phyloP scores from a whole-genome alignment of 2,113 vertebrate genomes.

The Arothron firmamentum region DNA sequence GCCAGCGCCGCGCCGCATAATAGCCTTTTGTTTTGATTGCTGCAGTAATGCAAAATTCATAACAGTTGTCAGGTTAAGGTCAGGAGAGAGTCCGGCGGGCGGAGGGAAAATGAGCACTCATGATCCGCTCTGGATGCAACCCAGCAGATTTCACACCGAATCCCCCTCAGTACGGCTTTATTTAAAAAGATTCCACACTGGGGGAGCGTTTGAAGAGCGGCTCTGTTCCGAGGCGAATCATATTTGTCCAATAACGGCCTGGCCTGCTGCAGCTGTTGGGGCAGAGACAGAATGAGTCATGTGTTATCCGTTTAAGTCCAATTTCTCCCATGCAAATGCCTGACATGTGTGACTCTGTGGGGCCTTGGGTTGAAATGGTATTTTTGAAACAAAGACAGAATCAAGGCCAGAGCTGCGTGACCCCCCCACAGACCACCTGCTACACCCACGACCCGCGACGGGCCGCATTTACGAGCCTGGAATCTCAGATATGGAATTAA shows the following conservation, averaged over 20 bases:
- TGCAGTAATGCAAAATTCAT: slow-evolving; percentile 55
- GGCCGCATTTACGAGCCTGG: slow-evolving; percentile 23
- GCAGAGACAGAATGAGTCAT: slow-evolving; percentile 62
- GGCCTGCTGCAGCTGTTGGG: slow-evolving; percentile 66
- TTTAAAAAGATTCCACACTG: slow-evolving; percentile 63
- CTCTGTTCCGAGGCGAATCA: slow-evolving; percentile 62
- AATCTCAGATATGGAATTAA: slow-evolving; percentile 22
- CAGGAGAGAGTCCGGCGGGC: slow-evolving; percentile 2
- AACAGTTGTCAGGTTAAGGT: slow-evolving; percentile 64
- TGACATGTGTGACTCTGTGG: slow-evolving; percentile 66
- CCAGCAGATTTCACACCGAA: slow-evolving; percentile 61
- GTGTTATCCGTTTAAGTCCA: slow-evolving; percentile 69
- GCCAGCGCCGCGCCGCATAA: slow-evolving; percentile 41
- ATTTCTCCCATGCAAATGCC: slow-evolving; percentile 68
- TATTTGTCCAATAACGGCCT: slow-evolving; percentile 69
- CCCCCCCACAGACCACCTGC: slow-evolving; percentile 42
- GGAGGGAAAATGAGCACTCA: slow-evolving; percentile 45
- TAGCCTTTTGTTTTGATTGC: slow-evolving; percentile 67
- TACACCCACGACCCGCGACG: slow-evolving; percentile 43
- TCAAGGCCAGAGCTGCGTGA: slow-evolving; percentile 33
- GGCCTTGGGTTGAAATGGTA: slow-evolving; percentile 43
- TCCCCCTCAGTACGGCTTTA: slow-evolving; percentile 60
- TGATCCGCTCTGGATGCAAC: slow-evolving; percentile 52
- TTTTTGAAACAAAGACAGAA: slow-evolving; percentile 43
- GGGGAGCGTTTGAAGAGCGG: slow-evolving; percentile 63